Base-by-base conservation (phyloP, 2,888 invertebrate genomes). In the Parascotia fuliginaria region DNA sequence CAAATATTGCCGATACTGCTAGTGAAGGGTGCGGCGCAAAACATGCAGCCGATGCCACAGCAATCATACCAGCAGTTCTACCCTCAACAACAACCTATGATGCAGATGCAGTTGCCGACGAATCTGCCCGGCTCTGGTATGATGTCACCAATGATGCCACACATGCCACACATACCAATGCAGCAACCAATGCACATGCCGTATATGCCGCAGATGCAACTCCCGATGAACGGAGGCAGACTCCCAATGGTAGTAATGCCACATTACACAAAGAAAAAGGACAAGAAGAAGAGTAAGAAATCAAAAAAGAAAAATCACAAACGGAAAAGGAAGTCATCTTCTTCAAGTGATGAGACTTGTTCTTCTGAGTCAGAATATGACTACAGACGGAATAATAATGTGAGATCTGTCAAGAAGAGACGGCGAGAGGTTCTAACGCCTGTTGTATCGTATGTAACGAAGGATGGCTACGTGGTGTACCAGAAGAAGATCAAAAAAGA, bases 401-500 rank as follows among this genome's bases (percentile, higher is more conserved):
- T 54, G 5, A 54, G 31, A 33, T 15, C 43, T 5, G 44, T 27
- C 1, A 24, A 13, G 27, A 70, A 69, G 36, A 65, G 39, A n/a
- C 67, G 72, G 12, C 68, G 75, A 0, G 77, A 87, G 47, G 82
- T 88, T 0, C 55, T 91, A 1, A 89, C 87, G 4, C 90, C 90
- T 1, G 86, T 91, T 0, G 82, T 90, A 0, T 90, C 90, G 0
- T 90, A 90, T 36, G 79, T 91, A 0, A 89, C 89, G 0, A 84
- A 84, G 37, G 84, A 86, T 45, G 90, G 90, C 0, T 83, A 82
- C 31, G 87, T 89, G 2, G 78, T 89, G 0, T 91, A 86, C 48
- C 86, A 89, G 65, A 90, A 89, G 60, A 89, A 84, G 53, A 83
- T 90, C 19, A 84, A 81, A 55, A 86, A 81, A 15, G 82, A 88